Evolutionary conservation across 2,888 invertebrate species (phyloP), one percentile per base, ranked within the genome.

Genomic region (Ommatoiulus sabulosus): DNA sequence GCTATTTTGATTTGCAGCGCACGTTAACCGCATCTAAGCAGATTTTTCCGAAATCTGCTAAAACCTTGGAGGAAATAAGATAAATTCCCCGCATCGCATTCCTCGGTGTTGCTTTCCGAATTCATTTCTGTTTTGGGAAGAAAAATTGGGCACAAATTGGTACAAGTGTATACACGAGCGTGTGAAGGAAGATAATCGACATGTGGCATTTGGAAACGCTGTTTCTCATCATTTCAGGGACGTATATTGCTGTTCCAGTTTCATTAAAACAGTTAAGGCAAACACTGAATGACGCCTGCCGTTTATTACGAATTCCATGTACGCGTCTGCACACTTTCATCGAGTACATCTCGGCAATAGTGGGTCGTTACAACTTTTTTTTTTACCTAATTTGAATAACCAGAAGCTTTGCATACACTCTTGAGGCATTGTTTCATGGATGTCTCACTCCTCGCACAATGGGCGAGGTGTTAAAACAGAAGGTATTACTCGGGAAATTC

Each of bases 231-330:
- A 63, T 63, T 63, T n/a, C 63, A 6, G 63, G 63, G 63, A 63
- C n/a, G n/a, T 63, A 63, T 17, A 63, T n/a, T 63, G 63, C 3
- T 63, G 17, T 63, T 63, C 5, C n/a, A 63, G 63, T 63, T 63
- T 63, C n/a, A 63, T 63, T 63, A 63, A n/a, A 63, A 63, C 63
- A 63, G 17, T 63, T 63, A 0, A 63, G 3, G n/a, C 63, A 20
- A 63, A 63, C 63, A 63, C n/a, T 17, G 63, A 17, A 17, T 63
- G 63, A n/a, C 63, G 63, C 63, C 63, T 63, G n/a, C 0, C n/a
- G 63, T 63, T n/a, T 63, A 63, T 63, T 63, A 63, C 63, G n/a
- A 63, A 63, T 63, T 63, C n/a, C 63, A n/a, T n/a, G 63, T n/a
- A n/a, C n/a, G 2, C 17, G 63, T 63, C 7, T 63, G n/a, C n/a